Evolutionary conservation across 1,140 invertebrate genomes (phyloP), one percentile per base, ranked within the genome.

Genomic region (Brachionus calyciflorus): DNA sequence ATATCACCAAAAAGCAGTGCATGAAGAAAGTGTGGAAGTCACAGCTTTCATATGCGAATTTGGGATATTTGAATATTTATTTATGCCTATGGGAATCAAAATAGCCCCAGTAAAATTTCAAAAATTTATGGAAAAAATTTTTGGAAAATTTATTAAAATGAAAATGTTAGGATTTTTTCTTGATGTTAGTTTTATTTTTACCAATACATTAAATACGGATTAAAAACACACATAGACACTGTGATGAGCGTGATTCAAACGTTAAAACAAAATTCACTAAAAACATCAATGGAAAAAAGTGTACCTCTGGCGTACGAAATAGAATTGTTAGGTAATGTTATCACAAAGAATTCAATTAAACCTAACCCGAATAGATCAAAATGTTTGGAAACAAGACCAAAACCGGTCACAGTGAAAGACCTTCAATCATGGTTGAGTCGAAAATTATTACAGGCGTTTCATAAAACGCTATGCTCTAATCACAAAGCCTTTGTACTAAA

Each of bases 371-470:
- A 55, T 28, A 10, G 51, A 24, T 24, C 24, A 55, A 55, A 55
- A 28, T 55, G 51, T 55, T 55, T 55, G 33, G 51, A 55, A 28
- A 28, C 33, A 28, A 55, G 17, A 55, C 51, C 26, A 55, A 55
- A 55, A 55, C 51, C 51, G 33, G 51, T 55, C 24, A 55, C 51
- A 55, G 51, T 55, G 51, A 68, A 68, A 68, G 63, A 68, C 24
- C 63, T 68, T 9, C 63, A 68, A 73, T 37, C 60, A 9, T 84
- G 84, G 60, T 44, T 84, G 81, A 53, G 77, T 81, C 68, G 77
- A 77, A 9, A 79, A 78, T 26, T 83, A 81, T 68, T 82, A n/a
- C n/a, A n/a, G n/a, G n/a, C n/a, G n/a, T n/a, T n/a, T n/a, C n/a
- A n/a, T n/a, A n/a, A n/a, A n/a, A 81, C 57, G 78, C 9, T 82